phyloP scores from a whole-genome alignment of 2,113 vertebrate genomes.

The Oreochromis niloticus region DNA sequence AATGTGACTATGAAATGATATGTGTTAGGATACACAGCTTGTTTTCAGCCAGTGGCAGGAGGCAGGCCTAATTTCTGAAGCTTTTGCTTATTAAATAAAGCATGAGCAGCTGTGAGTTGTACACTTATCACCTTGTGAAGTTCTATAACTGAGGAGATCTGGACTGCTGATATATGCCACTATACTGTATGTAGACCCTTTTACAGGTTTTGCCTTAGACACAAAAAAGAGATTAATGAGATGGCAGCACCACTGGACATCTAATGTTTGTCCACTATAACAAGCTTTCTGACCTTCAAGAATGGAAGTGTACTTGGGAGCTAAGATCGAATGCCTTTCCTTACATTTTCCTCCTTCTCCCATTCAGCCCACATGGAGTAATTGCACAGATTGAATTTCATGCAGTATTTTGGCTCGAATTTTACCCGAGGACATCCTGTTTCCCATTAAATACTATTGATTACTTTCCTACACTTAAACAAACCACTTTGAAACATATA shows the following conservation, averaged over 20 bases:
- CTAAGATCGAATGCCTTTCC: slow-evolving; percentile 7
- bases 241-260: neutral
- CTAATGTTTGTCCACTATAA: slow-evolving; percentile 50
- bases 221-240: slow-evolving; percentile 43
- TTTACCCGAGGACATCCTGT: slow-evolving; percentile 45
- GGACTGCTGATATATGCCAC: neutral
- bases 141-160: neutral
- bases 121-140: neutral
- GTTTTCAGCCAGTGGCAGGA: neutral
- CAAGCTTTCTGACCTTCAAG: slow-evolving; percentile 63
- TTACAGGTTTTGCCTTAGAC: neutral
- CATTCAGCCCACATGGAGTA: neutral
- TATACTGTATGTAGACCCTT: neutral
- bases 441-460: slow-evolving; percentile 53
- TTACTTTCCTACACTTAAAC: slow-evolving; percentile 24
- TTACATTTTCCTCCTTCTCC: neutral
- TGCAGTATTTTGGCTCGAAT: slow-evolving; percentile 27
- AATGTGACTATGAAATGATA: slow-evolving; percentile 36
- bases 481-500: slow-evolving; percentile 33
- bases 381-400: slow-evolving; percentile 28
- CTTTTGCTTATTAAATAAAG: neutral
- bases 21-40: neutral
- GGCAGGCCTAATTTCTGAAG: neutral
- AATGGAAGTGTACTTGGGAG: neutral
- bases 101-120: neutral